These are phyloP conservation scores for Zaprionus lineosus DNA, from an alignment of 2,888 invertebrate species.

Conservation along the genomic window DNA sequence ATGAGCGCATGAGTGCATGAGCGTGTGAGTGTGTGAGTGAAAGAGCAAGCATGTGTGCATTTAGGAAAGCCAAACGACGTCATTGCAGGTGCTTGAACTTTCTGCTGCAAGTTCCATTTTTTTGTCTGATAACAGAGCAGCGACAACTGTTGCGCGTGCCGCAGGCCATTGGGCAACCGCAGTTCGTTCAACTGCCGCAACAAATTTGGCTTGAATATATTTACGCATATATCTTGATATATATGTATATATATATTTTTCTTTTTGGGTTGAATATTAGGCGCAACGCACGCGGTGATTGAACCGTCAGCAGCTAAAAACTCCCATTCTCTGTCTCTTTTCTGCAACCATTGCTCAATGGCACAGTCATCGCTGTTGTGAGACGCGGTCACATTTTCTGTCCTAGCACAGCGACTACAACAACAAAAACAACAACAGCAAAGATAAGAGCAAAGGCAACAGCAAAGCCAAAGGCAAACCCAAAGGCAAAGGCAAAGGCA, in stretches of 20 bases:
- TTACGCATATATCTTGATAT: too few species aligned
- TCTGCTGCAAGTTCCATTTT: slow-evolving; percentile 27
- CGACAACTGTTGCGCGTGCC: slow-evolving; percentile 45
- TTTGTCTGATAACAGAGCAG: slow-evolving; percentile 15
- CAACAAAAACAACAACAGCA: too few species aligned
- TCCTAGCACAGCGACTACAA: slow-evolving; percentile 37
- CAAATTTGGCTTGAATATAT: too few species aligned
- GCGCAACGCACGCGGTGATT: slow-evolving; percentile 42
- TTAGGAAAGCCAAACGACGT: slow-evolving; percentile 24
- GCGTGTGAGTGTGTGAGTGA: neutral
- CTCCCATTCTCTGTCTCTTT: neutral
- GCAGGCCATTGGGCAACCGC: slow-evolving; percentile 41
- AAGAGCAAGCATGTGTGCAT: slow-evolving; percentile 1
- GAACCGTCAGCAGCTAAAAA: slow-evolving; percentile 23
- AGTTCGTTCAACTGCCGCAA: slow-evolving; percentile 55
- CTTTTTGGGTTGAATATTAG: slow-evolving; percentile 36
- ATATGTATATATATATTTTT: too few species aligned
- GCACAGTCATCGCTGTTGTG: too few species aligned
- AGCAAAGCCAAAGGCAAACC: too few species aligned
- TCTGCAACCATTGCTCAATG: neutral
- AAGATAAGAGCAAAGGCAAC: too few species aligned
- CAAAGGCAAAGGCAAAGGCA: neutral
- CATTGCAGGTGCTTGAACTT: slow-evolving; percentile 51
- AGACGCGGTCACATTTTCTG: slow-evolving; percentile 30
- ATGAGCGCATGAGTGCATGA: neutral